phyloP scores from a whole-genome alignment of 2,888 invertebrate genomes.

The Sesamia inferens region DNA sequence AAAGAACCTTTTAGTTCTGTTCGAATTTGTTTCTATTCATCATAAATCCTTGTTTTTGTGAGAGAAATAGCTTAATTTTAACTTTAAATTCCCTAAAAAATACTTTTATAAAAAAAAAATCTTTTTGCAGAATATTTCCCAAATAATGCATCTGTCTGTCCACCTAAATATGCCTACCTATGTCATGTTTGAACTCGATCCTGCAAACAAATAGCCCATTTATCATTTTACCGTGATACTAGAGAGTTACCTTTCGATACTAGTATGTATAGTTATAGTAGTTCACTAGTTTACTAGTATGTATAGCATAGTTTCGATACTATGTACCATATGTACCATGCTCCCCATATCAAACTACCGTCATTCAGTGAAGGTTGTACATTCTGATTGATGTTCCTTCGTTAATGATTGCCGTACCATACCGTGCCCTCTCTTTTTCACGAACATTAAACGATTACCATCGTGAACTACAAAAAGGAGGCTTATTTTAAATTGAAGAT shows the following conservation, averaged over 20 bases:
- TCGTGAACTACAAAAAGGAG: constrained; percentile 14
- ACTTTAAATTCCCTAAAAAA: background rate
- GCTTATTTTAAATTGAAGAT: constrained; percentile 19
- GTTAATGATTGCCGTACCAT: constrained; percentile 51
- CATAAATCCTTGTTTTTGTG: background rate
- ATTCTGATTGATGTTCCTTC: constrained; percentile 56
- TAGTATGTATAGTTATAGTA: no score
- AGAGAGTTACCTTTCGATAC: background rate
- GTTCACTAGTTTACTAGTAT: no score
- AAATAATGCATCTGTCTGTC: background rate
- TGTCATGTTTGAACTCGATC: background rate
- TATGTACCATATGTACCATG: constrained; percentile 32
- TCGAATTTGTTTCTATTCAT: background rate
- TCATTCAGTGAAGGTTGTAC: constrained; percentile 38
- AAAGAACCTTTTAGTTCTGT: background rate
- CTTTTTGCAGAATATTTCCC: background rate
- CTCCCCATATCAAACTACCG: constrained; percentile 36
- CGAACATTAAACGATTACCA: constrained; percentile 33
- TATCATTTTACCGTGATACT: background rate
- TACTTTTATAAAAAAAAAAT: background rate
- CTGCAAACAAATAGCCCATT: background rate
- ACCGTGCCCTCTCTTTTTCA: constrained; percentile 53
- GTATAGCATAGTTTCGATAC: no score
- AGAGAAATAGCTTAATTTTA: background rate
- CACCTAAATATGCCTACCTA: background rate